Base-by-base conservation (phyloP, 2,113 vertebrate genomes). In the Syngnathus typhle region DNA sequence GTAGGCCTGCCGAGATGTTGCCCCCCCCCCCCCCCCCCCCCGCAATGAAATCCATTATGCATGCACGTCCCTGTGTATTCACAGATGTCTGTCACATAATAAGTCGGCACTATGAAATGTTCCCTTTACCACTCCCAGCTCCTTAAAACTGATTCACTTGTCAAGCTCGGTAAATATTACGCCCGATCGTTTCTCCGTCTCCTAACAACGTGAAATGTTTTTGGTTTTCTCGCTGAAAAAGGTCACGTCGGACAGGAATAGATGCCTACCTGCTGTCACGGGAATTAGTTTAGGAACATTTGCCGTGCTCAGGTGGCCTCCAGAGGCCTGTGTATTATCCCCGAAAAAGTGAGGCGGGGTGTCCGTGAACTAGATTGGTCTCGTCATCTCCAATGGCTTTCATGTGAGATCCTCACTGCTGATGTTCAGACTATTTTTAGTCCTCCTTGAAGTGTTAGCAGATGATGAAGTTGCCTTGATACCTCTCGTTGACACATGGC, bases 81-180 rank as follows among this genome's bases (percentile, higher is more conserved):
- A 77, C 85, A 84, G 84, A 85, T 79, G 78, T 81, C 81, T 88
- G 88, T 89, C 85, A 84, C 83, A 68, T 56, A 27, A 27, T 68
- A 72, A 85, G 70, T 80, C 78, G 70, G 61, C 60, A 47, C 82
- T 77, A 85, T 81, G 78, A 84, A 85, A 78, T 77, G 58, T 80
- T 82, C 76, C 68, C 37, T 44, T 54, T 59, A 54, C 60, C 76
- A 77, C 75, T 82, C 82, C 67, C 16, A 56, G 56, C 47, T 71
- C 64, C 64, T 82, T 77, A 81, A 83, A 85, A 76, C 59, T 60
- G 76, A 82, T 85, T 85, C 72, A 77, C 74, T 81, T 82, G 78
- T 85, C 82, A 74, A 62, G 70, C 59, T 72, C 39, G 0, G 64
- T 62, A 64, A 80, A 73, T 66, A 72, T 59, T 36, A 10, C 36